phyloP scores from a whole-genome alignment of 2,888 invertebrate species.

The Hoplodrina blanda region DNA sequence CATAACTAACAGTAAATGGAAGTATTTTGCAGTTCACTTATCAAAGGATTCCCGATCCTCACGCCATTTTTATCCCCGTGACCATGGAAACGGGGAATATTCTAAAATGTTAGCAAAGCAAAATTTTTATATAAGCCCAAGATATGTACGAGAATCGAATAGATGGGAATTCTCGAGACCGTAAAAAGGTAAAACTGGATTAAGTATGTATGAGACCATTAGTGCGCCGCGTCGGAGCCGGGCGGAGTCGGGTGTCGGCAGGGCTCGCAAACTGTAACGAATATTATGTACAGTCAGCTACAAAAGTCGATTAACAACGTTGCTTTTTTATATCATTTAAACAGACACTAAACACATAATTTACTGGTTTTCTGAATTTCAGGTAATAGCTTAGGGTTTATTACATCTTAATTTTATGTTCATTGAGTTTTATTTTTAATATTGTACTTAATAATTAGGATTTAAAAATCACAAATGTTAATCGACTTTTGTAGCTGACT shows the following conservation, averaged over 20 bases:
- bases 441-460: no score
- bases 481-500: no score
- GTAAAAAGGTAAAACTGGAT: conserved; percentile 66
- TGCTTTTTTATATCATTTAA: no score
- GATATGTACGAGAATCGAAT: conserved; percentile 44
- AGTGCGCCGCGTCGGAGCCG: conserved; percentile 40
- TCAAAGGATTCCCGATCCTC: conserved; percentile 12
- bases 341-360: no score
- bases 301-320: no score
- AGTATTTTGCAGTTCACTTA: background rate
- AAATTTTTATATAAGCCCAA: conserved; percentile 47
- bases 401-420: no score
- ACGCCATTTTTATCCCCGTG: conserved; percentile 16
- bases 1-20: background rate
- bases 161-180: conserved; percentile 50
- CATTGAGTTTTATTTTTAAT: no score
- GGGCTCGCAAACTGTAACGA: conserved; percentile 40
- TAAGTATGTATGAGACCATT: conserved; percentile 73
- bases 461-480: no score
- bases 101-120: conserved; percentile 17
- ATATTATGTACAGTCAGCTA: conserved; percentile 41
- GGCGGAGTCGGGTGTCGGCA: conserved; percentile 30
- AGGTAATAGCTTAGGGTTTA: no score
- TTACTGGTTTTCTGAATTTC: no score
- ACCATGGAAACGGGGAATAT: conserved; percentile 11